Evolutionary conservation across 1,140 invertebrate genomes (phyloP).

Genomic region (Neodiprion pinetum): DNA sequence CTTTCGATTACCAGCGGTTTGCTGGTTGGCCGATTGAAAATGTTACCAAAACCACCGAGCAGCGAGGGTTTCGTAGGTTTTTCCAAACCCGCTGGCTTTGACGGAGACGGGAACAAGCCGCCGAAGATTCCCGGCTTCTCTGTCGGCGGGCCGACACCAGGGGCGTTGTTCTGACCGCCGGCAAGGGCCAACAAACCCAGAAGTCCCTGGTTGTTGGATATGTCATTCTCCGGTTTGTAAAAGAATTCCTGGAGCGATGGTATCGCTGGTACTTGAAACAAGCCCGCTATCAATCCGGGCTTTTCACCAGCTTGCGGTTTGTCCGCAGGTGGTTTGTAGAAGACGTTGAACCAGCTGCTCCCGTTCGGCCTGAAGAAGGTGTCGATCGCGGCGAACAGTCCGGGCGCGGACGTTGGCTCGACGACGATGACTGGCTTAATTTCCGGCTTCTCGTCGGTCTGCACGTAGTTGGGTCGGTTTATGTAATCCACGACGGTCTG

Average conservation of each 20-base stretch:
- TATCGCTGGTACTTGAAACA: slow-evolving; percentile 2
- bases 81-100: background rate
- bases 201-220: background rate
- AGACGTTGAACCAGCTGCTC: slow-evolving; percentile 9
- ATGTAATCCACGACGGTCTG: background rate
- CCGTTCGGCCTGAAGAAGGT: background rate
- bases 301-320: background rate
- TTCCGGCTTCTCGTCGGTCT: background rate
- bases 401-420: background rate
- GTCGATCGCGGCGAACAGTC: background rate
- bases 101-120: slow-evolving; percentile 13
- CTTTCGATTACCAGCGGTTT: slow-evolving; percentile 16
- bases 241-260: slow-evolving; percentile 8
- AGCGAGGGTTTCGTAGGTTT: background rate
- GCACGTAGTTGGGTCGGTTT: background rate
- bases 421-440: slow-evolving; percentile 6
- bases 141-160: slow-evolving; percentile 10
- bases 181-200: slow-evolving; percentile 8
- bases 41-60: background rate
- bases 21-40: background rate
- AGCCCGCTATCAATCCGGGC: background rate
- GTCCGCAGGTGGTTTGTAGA: background rate
- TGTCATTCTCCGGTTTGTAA: slow-evolving; percentile 9
- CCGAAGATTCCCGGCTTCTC: slow-evolving; percentile 19
- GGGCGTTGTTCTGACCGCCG: slow-evolving; percentile 1